phyloP scores from a whole-genome alignment of 2,888 invertebrate genomes.

The Cephus spinipes region DNA sequence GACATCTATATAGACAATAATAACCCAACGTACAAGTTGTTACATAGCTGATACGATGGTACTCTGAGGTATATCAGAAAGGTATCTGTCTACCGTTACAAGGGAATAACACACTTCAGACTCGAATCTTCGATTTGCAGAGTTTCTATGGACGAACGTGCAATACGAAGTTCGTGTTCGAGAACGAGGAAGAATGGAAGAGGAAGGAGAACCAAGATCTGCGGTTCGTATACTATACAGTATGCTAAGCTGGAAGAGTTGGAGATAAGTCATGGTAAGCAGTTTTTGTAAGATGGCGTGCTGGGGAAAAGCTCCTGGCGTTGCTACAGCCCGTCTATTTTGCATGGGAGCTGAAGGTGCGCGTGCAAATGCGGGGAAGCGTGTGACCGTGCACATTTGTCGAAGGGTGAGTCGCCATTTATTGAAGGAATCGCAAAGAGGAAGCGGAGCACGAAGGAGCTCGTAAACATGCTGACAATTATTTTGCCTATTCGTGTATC shows the following conservation, averaged over 20 bases:
- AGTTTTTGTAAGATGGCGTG: background rate
- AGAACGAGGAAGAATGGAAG: background rate
- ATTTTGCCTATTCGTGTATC: background rate
- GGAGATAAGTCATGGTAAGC: background rate
- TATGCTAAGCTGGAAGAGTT: background rate
- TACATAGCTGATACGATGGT: background rate
- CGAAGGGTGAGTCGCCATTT: background rate
- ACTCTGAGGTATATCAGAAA: background rate
- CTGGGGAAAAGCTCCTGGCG: background rate
- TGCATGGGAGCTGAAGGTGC: background rate
- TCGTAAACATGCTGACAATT: background rate
- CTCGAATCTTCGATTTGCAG: background rate
- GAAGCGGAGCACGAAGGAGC: background rate
- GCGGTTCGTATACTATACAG: background rate
- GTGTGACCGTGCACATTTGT: background rate
- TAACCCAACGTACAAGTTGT: background rate
- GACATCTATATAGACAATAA: background rate
- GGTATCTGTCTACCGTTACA: background rate
- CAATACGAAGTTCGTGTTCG: background rate
- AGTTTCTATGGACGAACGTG: background rate
- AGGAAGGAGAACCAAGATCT: too few relatives aligned
- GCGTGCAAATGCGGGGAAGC: background rate
- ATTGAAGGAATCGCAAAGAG: background rate
- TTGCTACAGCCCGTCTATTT: background rate
- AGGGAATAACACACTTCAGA: background rate